phyloP scores from a whole-genome alignment of 2,797 vertebrate species.

The Urosaurus nigricauda region DNA sequence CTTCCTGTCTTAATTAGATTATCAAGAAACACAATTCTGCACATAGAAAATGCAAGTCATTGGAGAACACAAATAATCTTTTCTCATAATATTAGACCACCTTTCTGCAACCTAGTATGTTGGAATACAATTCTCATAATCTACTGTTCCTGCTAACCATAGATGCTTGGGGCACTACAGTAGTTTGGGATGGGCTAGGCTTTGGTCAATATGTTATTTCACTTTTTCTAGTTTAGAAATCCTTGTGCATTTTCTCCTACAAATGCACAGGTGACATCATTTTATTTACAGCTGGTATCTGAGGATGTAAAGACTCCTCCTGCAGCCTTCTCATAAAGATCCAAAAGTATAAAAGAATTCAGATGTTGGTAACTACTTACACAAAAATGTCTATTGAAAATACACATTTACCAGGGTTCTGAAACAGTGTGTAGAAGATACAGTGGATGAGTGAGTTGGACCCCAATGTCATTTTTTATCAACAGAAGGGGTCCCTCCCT shows the following conservation, averaged over 20 bases:
- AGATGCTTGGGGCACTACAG: background rate
- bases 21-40: slow-evolving; percentile 38
- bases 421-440: background rate
- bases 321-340: background rate
- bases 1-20: slow-evolving; percentile 58
- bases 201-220: background rate
- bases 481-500: background rate
- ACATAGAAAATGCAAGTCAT: background rate
- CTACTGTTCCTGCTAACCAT: background rate
- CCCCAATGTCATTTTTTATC: background rate
- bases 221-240: background rate
- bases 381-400: background rate
- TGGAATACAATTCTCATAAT: background rate
- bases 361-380: background rate
- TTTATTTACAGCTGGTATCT: background rate
- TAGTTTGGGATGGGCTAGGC: background rate
- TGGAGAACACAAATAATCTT: background rate
- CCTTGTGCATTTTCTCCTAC: background rate
- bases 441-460: too few species aligned
- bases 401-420: background rate
- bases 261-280: background rate
- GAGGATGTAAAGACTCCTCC: background rate
- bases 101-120: background rate
- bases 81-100: background rate
- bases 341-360: background rate